Evolutionary conservation across 2,113 vertebrate species (phyloP).

Genomic region (Urocolius indicus): DNA sequence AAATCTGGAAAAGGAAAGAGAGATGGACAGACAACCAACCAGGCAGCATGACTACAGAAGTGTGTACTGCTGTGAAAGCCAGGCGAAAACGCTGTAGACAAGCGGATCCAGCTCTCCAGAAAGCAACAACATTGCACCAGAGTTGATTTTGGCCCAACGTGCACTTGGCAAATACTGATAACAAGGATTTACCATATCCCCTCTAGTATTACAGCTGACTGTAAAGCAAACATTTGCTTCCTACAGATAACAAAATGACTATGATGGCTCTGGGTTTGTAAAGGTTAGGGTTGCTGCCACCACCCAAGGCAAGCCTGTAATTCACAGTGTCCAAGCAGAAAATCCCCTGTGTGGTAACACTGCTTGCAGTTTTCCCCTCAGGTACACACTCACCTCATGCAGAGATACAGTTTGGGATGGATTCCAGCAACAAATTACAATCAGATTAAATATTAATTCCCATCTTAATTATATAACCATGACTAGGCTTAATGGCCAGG

Average conservation of each 20-base stretch:
- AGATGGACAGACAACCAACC: background rate
- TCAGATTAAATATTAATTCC: constrained; percentile 72
- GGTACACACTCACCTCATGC: background rate
- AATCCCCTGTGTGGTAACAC: background rate
- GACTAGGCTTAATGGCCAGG: constrained; percentile 36
- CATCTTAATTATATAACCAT: constrained; percentile 69
- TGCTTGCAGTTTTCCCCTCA: background rate
- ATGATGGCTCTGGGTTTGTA: background rate
- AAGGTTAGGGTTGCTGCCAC: constrained; percentile 1
- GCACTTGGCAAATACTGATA: constrained; percentile 54
- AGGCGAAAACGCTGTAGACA: background rate
- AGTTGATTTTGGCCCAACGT: constrained; percentile 35
- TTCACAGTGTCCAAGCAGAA: background rate
- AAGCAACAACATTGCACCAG: constrained; percentile 2
- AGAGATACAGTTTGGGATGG: constrained; percentile 29
- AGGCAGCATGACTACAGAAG: fast-evolving
- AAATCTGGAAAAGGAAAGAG: background rate
- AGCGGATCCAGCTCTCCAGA: background rate
- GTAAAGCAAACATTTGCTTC: constrained; percentile 66
- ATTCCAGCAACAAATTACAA: constrained; percentile 67
- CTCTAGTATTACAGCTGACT: constrained; percentile 45
- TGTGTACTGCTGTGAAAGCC: background rate
- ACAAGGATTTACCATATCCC: constrained; percentile 64
- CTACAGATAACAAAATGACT: constrained; percentile 65
- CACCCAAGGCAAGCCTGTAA: background rate